A percentile compares a stretch with the other conserved stretches of the same genome.
phyloP scores from a whole-genome alignment of 2,888 invertebrate genomes.

The Ganaspis brasiliensis region DNA sequence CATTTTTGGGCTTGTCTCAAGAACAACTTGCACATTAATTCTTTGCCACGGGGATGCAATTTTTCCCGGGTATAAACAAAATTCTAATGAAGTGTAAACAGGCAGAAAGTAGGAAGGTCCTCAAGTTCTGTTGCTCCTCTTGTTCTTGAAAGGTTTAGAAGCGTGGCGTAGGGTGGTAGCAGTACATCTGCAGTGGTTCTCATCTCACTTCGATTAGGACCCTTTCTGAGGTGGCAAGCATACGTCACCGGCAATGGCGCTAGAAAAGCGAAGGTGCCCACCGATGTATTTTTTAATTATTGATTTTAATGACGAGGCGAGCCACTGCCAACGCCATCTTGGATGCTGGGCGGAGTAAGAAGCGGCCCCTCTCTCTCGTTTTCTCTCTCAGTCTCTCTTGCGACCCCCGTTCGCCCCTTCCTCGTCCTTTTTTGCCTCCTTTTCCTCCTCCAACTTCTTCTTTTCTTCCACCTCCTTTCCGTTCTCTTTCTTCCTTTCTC shows the following conservation, averaged over 20 bases:
- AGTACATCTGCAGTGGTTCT: slow-evolving; percentile 63
- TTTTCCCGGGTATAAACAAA: too few relatives aligned
- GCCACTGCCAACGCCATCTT: slow-evolving; percentile 80
- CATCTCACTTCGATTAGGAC: slow-evolving; percentile 54
- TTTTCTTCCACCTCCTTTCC: slow-evolving; percentile 61
- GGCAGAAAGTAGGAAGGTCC: neutral
- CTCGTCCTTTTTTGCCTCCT: slow-evolving; percentile 45
- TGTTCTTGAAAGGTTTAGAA: slow-evolving; percentile 16
- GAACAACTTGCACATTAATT: too few relatives aligned
- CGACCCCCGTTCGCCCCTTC: slow-evolving; percentile 37
- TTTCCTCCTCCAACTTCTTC: slow-evolving; percentile 63
- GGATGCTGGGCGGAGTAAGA: slow-evolving; percentile 81
- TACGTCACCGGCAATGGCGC: slow-evolving; percentile 74
- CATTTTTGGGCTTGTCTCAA: too few relatives aligned
- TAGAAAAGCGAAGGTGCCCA: slow-evolving; percentile 79
- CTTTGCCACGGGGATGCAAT: too few relatives aligned
- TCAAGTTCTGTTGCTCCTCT: slow-evolving; percentile 17
- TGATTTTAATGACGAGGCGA: slow-evolving; percentile 81
- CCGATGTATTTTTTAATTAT: slow-evolving; percentile 81
- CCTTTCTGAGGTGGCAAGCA: slow-evolving; percentile 65
- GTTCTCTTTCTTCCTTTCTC: slow-evolving; percentile 43
- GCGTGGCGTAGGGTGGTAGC: slow-evolving; percentile 71
- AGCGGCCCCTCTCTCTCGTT: slow-evolving; percentile 69
- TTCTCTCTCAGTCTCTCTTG: slow-evolving; percentile 45
- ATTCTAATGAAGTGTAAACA: too few relatives aligned